Percentiles rank a stretch among this genome's conserved stretches.
Conservation (phyloP, 2,797 vertebrate genomes). For the Ctenopoma multispine region DNA sequence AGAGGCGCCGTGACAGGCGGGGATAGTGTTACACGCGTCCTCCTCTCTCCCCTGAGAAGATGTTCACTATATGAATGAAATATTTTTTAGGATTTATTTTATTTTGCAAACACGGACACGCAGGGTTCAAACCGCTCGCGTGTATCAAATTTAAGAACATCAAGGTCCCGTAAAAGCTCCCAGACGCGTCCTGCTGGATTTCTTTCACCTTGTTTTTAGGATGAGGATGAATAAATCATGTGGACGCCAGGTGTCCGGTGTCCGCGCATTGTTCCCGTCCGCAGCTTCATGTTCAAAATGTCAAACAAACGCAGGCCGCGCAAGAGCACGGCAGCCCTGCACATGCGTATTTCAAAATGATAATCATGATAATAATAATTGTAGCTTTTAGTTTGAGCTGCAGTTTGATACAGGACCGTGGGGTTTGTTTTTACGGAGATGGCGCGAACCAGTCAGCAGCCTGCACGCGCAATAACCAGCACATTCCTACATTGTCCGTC, state of each 20-base stretch:
- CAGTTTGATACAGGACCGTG: constrained; percentile 50
- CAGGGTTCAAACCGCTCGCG: not conserved
- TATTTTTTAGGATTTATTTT: not conserved
- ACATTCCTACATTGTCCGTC: constrained; percentile 59
- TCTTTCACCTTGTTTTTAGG: constrained; percentile 25
- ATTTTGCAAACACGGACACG: not conserved
- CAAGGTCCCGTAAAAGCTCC: no score
- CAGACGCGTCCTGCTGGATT: not conserved
- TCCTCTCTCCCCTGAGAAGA: constrained; percentile 15
- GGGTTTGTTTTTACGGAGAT: constrained; percentile 34
- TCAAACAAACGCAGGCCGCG: constrained; percentile 46
- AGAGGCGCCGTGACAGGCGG: constrained; percentile 40
- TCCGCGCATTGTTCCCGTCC: constrained; percentile 65
- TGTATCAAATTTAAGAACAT: not conserved
- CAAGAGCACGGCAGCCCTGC: no score
- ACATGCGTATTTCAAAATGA: no score
- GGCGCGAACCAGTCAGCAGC: constrained; percentile 33
- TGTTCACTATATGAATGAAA: constrained; percentile 31
- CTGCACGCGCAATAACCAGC: constrained; percentile 1
- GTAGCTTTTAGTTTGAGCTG: not conserved
- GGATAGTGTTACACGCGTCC: constrained; percentile 52
- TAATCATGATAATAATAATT: constrained; percentile 1
- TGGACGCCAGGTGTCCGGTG: constrained; percentile 68
- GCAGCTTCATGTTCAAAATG: constrained; percentile 54
- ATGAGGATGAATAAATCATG: constrained; percentile 70